Evolutionary conservation across 2,797 vertebrate genomes (phyloP).

Genomic region (Clarias laeviceps): DNA sequence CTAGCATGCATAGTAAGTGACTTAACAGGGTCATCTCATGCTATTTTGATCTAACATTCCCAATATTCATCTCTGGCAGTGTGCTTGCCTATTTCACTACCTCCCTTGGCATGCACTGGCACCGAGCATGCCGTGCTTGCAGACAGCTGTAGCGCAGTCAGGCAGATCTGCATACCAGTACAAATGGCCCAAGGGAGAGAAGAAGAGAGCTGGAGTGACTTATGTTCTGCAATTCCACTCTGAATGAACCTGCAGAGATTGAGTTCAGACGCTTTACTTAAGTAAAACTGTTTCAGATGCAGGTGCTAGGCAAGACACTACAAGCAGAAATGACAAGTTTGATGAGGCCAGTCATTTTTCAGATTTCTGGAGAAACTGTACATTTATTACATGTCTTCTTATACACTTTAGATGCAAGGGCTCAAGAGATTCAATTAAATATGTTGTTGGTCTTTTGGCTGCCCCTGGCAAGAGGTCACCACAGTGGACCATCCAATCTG

Average conservation of each 20-base stretch:
- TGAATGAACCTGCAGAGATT: conserved; percentile 9
- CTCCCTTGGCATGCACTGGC: conserved; percentile 87
- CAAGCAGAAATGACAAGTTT: background rate
- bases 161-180: conserved; percentile 84
- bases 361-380: background rate
- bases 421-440: background rate
- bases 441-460: too few species aligned
- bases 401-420: background rate
- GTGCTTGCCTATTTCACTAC: conserved; percentile 85
- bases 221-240: conserved; percentile 31
- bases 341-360: background rate
- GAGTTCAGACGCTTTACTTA: background rate
- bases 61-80: conserved; percentile 84
- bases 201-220: conserved; percentile 63
- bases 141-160: conserved; percentile 90
- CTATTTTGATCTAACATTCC: conserved; percentile 90
- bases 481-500: too few species aligned
- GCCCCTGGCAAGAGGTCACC: too few species aligned
- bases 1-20: conserved; percentile 33
- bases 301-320: background rate
- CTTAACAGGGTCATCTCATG: conserved; percentile 74
- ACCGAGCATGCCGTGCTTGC: conserved; percentile 82
- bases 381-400: background rate
- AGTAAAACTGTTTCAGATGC: background rate
- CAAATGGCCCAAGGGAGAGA: conserved; percentile 75